These are phyloP conservation scores for Teleogryllus oceanicus DNA, from an alignment of 2,888 invertebrate species.

Conservation along the genomic window DNA sequence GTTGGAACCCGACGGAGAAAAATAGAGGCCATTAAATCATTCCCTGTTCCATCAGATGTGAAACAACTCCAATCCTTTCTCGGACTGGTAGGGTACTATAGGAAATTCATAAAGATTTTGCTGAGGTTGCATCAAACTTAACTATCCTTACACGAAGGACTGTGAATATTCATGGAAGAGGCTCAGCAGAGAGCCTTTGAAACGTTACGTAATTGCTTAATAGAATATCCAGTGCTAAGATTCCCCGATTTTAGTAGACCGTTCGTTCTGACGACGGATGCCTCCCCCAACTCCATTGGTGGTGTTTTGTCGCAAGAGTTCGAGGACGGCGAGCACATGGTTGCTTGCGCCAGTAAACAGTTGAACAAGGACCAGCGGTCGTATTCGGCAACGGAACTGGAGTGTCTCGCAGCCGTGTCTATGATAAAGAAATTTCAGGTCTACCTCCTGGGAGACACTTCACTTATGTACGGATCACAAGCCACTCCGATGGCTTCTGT, in stretches of 20 bases:
- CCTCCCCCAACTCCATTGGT: background rate
- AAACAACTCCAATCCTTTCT: background rate
- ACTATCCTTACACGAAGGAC: background rate
- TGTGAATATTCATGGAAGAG: background rate
- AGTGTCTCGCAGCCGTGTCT: no score
- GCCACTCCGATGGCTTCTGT: background rate
- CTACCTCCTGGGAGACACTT: no score
- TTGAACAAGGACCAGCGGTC: no score
- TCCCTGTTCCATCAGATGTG: background rate
- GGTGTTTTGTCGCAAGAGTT: no score
- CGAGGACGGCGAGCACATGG: no score
- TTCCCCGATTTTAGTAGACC: background rate
- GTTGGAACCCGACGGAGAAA: background rate
- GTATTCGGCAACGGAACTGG: no score
- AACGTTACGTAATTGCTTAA: background rate
- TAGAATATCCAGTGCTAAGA: background rate
- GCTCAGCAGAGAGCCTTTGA: background rate
- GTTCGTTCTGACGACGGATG: background rate
- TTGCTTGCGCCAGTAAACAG: no score
- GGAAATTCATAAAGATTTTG: background rate
- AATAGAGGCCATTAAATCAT: slow-evolving; percentile 18
- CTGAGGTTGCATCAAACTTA: background rate
- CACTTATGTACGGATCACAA: background rate
- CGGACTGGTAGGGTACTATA: slow-evolving; percentile 9
- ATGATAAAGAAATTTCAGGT: no score